phyloP scores from a whole-genome alignment of 2,113 vertebrate genomes.

The Prietella phreatophila region DNA sequence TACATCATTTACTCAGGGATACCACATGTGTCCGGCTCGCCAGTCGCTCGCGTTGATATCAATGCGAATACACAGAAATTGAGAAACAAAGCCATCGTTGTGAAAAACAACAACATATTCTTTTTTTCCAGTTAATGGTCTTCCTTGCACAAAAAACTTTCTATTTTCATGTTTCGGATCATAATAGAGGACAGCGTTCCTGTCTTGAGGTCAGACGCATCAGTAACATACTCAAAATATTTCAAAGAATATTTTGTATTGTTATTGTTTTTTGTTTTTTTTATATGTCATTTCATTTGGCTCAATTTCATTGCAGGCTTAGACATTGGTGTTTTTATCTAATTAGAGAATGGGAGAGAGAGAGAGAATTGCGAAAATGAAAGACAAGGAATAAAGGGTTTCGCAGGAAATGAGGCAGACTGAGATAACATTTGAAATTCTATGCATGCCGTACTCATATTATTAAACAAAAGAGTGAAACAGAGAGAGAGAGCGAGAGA shows the following conservation, averaged over 20 bases:
- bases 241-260: background rate
- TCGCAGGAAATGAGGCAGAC: background rate
- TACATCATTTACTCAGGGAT: conserved; percentile 13
- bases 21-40: background rate
- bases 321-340: background rate
- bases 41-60: too few species aligned
- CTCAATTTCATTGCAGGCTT: background rate
- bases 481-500: background rate
- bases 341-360: background rate
- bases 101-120: background rate
- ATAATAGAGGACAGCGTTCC: background rate
- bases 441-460: background rate
- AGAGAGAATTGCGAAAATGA: background rate
- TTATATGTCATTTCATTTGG: background rate
- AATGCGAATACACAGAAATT: background rate
- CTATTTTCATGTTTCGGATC: background rate
- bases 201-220: background rate
- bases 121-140: background rate
- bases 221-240: background rate
- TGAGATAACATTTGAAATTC: background rate
- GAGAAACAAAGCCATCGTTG: background rate
- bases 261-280: background rate
- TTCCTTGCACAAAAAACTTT: background rate
- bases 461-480: background rate
- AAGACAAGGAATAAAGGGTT: background rate